These are phyloP conservation scores for Eupeodes luniger DNA, from an alignment of 2,888 invertebrate genomes.

Conservation along the genomic window DNA sequence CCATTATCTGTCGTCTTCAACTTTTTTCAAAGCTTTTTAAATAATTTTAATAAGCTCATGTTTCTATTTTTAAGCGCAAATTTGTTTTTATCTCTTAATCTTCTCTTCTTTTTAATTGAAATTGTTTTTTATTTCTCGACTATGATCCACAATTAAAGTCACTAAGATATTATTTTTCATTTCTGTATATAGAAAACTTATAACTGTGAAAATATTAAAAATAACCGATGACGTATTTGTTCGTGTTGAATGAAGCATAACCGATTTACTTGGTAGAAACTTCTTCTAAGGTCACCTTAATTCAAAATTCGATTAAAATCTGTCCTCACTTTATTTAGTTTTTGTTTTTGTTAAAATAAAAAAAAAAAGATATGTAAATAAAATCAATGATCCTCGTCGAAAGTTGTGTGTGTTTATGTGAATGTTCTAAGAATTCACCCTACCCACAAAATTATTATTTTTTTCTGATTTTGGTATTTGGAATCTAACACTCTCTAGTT, in stretches of 20 bases:
- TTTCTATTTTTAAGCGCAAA: slow-evolving; percentile 13
- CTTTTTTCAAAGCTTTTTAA: not conserved
- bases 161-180: not conserved
- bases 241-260: slow-evolving; percentile 48
- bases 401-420: not conserved
- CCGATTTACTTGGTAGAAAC: slow-evolving; percentile 54
- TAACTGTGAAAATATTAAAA: slow-evolving; percentile 21
- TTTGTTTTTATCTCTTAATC: slow-evolving; percentile 27
- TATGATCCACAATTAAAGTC: not conserved
- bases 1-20: not conserved
- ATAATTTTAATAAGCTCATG: not conserved
- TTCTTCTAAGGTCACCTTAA: slow-evolving; percentile 44
- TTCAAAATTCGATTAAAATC: slow-evolving; percentile 28
- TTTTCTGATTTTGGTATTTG: slow-evolving; percentile 35
- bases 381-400: slow-evolving; percentile 70
- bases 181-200: not conserved
- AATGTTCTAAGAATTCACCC: slow-evolving; percentile 23
- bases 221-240: slow-evolving; percentile 58
- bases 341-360: slow-evolving; percentile 27
- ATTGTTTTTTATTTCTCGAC: not conserved
- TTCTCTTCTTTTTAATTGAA: slow-evolving; percentile 7
- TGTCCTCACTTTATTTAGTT: slow-evolving; percentile 11
- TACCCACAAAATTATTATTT: slow-evolving; percentile 48
- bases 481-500: slow-evolving; percentile 47
- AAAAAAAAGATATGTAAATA: slow-evolving; percentile 15